A percentile compares a stretch with the other conserved stretches of the same genome.
Evolutionary conservation across 2,113 vertebrate species (phyloP).

Genomic region (Morphnarchus princeps): DNA sequence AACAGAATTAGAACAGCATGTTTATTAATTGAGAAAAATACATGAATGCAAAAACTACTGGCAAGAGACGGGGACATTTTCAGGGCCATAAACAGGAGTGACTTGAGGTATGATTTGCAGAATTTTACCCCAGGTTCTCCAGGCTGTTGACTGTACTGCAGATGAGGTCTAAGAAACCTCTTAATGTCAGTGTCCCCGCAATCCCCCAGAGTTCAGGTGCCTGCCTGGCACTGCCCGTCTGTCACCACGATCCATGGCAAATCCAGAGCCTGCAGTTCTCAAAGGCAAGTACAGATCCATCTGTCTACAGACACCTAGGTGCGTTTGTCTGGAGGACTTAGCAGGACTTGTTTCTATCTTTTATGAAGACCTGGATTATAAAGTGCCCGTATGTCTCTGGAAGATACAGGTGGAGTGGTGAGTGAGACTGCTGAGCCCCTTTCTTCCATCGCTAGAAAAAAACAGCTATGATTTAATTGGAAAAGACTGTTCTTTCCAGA

Average conservation of each 20-base stretch:
- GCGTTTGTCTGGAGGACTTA: background rate
- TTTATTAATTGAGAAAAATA: background rate
- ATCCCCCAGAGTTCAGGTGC: background rate
- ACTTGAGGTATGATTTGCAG: background rate
- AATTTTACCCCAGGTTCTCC: background rate
- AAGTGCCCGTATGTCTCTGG: fast-evolving
- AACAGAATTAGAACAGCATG: background rate
- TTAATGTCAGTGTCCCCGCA: background rate
- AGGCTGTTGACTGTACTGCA: background rate
- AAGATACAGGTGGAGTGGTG: background rate
- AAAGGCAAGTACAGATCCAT: background rate
- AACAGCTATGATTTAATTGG: background rate
- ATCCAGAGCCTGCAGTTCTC: background rate
- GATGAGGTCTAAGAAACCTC: background rate
- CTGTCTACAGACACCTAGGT: background rate
- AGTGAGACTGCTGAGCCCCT: background rate
- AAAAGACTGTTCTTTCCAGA: background rate
- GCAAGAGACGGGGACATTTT: background rate
- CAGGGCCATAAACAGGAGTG: background rate
- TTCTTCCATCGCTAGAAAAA: background rate
- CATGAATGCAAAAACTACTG: background rate
- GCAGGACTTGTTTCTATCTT: background rate
- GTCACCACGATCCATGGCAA: background rate
- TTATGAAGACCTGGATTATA: background rate
- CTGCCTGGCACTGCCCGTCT: background rate